Evolutionary conservation across 2,113 vertebrate species (phyloP).

Genomic region (Ariopsis seemanni): DNA sequence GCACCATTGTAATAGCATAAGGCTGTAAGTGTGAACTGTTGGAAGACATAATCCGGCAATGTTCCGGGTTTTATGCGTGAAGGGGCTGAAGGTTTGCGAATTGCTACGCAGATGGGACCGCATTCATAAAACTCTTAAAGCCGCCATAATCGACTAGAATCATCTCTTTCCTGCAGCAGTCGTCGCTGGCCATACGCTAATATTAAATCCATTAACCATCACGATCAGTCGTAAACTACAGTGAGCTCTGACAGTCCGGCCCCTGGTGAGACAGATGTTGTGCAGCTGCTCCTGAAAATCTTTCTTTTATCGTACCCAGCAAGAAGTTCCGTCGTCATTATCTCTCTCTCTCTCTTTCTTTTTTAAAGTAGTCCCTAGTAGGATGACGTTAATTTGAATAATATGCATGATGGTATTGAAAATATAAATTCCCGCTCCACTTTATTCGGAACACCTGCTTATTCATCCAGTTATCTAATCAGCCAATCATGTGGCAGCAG

Average conservation of each 20-base stretch:
- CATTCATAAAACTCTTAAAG: not conserved
- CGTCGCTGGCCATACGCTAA: not conserved
- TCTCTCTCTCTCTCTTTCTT: not conserved
- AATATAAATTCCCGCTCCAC: not conserved
- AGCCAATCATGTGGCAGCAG: not conserved
- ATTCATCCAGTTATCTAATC: not conserved
- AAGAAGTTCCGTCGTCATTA: not conserved
- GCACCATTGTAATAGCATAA: not conserved
- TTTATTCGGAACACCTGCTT: not conserved
- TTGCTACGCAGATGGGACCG: not conserved
- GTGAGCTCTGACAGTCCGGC: not conserved
- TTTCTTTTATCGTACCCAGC: not conserved
- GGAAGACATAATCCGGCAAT: not conserved
- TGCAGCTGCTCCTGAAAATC: not conserved
- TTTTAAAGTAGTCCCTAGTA: not conserved
- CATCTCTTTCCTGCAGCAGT: not conserved
- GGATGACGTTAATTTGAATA: not conserved
- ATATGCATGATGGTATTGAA: not conserved
- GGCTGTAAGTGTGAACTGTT: not conserved
- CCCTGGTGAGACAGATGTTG: slow-evolving; percentile 14
- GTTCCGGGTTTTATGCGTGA: not conserved
- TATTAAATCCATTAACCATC: not conserved
- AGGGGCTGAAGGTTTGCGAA: not conserved
- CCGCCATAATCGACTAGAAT: not conserved
- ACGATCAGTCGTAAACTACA: not conserved